A percentile compares a stretch with the other conserved stretches of the same genome.
These are phyloP conservation scores for Macrosteles quadrilineatus DNA, from an alignment of 1,140 invertebrate genomes.

Conservation along the genomic window DNA sequence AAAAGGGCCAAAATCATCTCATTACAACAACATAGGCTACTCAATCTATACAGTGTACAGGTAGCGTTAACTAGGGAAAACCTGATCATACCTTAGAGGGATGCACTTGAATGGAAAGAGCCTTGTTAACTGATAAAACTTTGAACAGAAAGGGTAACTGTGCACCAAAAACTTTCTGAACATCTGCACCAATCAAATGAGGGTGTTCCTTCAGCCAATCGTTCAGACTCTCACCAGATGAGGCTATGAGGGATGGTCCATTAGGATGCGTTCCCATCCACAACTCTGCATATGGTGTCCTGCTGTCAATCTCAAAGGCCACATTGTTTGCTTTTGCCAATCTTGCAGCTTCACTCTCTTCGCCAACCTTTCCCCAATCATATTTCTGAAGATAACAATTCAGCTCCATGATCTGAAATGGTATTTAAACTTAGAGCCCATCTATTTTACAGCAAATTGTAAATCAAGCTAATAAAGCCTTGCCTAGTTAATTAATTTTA, in stretches of 20 bases:
- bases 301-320: slow-evolving; percentile 59
- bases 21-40: too few relatives aligned
- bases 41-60: too few relatives aligned
- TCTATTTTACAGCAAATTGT: too few relatives aligned
- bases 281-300: slow-evolving; percentile 77
- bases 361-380: slow-evolving; percentile 88
- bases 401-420: slow-evolving; percentile 63
- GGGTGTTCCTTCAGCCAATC: slow-evolving; percentile 70
- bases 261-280: slow-evolving; percentile 99
- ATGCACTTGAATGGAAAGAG: slow-evolving; percentile 98
- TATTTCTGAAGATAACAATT: slow-evolving; percentile 83
- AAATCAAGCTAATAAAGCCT: too few relatives aligned
- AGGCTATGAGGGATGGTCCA: slow-evolving; percentile 76
- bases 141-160: slow-evolving; percentile 94
- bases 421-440: too few relatives aligned
- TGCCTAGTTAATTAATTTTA: too few relatives aligned
- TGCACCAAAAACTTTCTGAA: slow-evolving; percentile 65
- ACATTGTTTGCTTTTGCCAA: slow-evolving; percentile 63
- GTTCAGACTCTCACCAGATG: slow-evolving; percentile 56
- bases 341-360: slow-evolving; percentile 76
- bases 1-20: too few relatives aligned
- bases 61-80: too few relatives aligned
- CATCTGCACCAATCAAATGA: slow-evolving; percentile 65
- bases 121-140: slow-evolving; percentile 88
- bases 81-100: slow-evolving; percentile 92